Evolutionary conservation across 2,113 vertebrate species (phyloP), one percentile per base, ranked within the genome.

Genomic region (Halichoeres trimaculatus): DNA sequence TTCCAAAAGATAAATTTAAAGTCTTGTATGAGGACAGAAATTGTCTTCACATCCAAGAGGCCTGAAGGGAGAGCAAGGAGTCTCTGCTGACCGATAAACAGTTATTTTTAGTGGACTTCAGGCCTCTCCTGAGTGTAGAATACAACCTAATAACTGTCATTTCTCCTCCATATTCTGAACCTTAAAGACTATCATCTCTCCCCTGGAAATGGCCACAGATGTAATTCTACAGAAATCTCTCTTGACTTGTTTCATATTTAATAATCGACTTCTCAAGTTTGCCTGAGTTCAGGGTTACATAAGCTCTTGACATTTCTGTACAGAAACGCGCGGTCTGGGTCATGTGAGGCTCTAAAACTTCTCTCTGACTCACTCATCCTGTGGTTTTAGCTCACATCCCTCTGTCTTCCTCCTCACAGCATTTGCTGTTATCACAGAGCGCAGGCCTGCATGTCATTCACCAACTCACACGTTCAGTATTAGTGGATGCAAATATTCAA

Each of bases 231-330:
- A 45, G 45, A 23, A 16, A 26, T 19, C 45, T 14, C 36, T 55
- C 14, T 54, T n/a, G 4, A 36, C 4, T 35, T 52, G 17, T 50
- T 75, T 34, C 20, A n/a, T 58, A n/a, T 36, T 48, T 70, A 35
- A 17, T 24, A 34, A 76, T 55, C 16, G 41, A 17, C 56, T 20
- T 10, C 1, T 50, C 23, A 36, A 17, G 34, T 59, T 22, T 35
- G 40, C 40, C 14, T 2, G 12, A 14, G 40, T 16, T 5, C 14
- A 30, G 30, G 6, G 30, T 30, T 30, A 30, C 30, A 6, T 30
- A 14, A 12, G 35, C 10, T 40, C 35, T 11, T 80, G 67, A 69
- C 66, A 76, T 83, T 84, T 78, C 43, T 58, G 45, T n/a, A 71
- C 65, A 43, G 55, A 63, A 55, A 56, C 81, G 63, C 47, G 11